These are phyloP conservation scores for Leptopilina syphax DNA, from an alignment of 2,888 invertebrate species.

Conservation along the genomic window DNA sequence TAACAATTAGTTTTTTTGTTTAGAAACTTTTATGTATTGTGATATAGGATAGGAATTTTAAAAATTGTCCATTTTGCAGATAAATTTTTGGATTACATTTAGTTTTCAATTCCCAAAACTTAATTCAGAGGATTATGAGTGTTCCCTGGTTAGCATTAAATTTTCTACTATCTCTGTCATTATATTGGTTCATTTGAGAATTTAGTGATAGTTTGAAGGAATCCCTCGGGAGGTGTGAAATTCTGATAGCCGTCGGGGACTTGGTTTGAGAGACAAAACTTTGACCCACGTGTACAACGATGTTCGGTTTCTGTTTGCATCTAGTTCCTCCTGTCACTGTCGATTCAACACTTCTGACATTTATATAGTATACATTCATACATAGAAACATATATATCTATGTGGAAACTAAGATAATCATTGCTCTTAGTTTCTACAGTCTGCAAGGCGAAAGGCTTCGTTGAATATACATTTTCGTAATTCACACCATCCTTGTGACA, in stretches of 20 bases:
- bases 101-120: background rate
- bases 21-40: no score
- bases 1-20: no score
- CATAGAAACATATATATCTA: background rate
- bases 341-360: slow-evolving; percentile 16
- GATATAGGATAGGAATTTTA: no score
- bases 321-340: slow-evolving; percentile 1
- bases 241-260: slow-evolving; percentile 25
- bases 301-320: slow-evolving; percentile 28
- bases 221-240: slow-evolving; percentile 20
- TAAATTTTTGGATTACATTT: background rate
- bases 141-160: background rate
- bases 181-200: slow-evolving; percentile 1
- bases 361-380: background rate
- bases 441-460: background rate
- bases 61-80: background rate
- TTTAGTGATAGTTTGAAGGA: slow-evolving; percentile 4
- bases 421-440: background rate
- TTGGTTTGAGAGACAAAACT: slow-evolving; percentile 18
- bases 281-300: background rate
- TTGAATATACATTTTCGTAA: background rate
- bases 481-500: background rate
- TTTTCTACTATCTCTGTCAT: slow-evolving; percentile 9
- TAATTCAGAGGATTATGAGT: background rate
- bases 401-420: background rate